Conservation (phyloP, 2,113 vertebrate genomes). For the Saguinus imperator region DNA sequence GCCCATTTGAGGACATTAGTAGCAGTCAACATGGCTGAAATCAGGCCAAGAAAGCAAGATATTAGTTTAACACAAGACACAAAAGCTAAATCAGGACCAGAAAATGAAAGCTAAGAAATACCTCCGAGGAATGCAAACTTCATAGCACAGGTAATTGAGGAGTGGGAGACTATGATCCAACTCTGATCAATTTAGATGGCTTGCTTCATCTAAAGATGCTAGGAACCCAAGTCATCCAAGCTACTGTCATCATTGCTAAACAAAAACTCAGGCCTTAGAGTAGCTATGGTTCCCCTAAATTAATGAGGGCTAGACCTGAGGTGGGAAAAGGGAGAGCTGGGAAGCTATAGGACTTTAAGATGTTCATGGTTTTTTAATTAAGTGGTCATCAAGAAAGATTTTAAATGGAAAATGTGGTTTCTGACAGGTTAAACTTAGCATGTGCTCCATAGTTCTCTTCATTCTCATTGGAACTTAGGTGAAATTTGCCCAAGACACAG, state of each 20-base stretch:
- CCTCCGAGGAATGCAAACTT: not conserved
- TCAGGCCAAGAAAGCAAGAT: not conserved
- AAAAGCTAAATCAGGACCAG: not conserved
- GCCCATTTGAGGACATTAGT: not conserved
- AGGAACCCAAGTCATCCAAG: not conserved
- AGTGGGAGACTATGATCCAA: not conserved
- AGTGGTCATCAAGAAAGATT: not conserved
- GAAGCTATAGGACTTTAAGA: not conserved
- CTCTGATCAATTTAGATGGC: not conserved
- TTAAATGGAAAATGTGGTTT: not conserved
- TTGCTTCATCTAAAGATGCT: not conserved
- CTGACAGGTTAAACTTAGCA: not conserved
- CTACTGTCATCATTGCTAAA: not conserved
- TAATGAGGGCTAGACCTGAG: not conserved
- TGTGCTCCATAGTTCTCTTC: not conserved
- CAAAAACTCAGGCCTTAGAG: not conserved
- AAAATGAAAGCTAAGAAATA: not conserved
- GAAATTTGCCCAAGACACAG: not conserved
- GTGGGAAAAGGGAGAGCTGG: not conserved
- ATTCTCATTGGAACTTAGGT: not conserved
- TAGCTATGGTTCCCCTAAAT: not conserved
- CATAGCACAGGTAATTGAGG: not conserved
- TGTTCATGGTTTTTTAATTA: not conserved
- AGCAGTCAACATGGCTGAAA: not conserved
- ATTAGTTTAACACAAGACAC: not conserved